Base-by-base conservation (phyloP, 2,797 vertebrate species). In the Sebastes taczanowskii region DNA sequence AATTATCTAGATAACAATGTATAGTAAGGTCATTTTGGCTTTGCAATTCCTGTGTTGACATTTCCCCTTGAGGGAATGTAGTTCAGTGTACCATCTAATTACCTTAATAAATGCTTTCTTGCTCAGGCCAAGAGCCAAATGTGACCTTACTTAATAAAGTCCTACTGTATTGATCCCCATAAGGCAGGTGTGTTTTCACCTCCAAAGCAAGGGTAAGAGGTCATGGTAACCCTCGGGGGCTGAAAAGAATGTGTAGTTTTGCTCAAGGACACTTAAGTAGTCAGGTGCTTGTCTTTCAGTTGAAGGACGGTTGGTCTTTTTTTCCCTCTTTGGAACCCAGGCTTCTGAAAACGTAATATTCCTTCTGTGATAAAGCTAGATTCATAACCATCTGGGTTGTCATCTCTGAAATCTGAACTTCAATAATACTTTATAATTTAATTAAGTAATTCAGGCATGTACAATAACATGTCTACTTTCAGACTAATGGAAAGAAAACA, bases 91-190 rank as follows among this genome's bases (percentile, higher is more conserved):
- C 16, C 46, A 4, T 74, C 68, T 55, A 67, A 67, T 59, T 32
- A 27, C 8, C 20, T 63, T n/a, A 16, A 46, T 49, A 42, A 66
- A 35, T 52, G n/a, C 42, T 68, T 71, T 46, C 20, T 75, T 63
- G 16, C 62, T 59, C 4, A 63, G 9, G 38, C 30, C 80, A 16
- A 22, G 34, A 73, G 53, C 23, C 46, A 72, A 70, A 77, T 46
- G 11, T 65, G 71, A 80, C 71, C 63, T 70, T 11, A 46, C 11
- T 58, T 70, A 38, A 79, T 38, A 27, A 62, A 66, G 60, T 25
- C 63, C 25, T n/a, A 13, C 11, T 65, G 52, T 6, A 83, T 72
- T 64, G 71, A 85, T 80, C 32, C 23, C 46, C 3, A n/a, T 13
- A 27, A 38, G 22, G 49, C 20, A 30, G 52, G 6, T 22, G 18